Conservation (phyloP, 2,113 vertebrate species). For the cattle (Bos taurus) region DNA sequence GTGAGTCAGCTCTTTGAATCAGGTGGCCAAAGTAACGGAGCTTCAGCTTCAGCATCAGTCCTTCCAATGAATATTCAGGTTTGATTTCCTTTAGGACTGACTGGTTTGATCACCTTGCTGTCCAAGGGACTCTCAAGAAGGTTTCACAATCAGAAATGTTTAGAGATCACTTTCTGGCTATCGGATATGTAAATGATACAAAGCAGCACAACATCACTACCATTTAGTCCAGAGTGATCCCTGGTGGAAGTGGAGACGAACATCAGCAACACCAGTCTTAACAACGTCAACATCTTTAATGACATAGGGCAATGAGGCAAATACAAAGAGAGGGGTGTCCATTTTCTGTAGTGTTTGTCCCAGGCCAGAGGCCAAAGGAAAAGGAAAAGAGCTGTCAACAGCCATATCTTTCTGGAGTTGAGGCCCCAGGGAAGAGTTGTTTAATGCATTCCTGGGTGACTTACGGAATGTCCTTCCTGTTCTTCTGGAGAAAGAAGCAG, state of each 20-base stretch:
- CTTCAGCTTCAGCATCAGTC: neutral
- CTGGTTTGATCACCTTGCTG: neutral
- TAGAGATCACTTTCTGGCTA: neutral
- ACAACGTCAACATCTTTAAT: neutral
- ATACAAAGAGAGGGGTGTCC: neutral
- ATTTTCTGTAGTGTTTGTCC: neutral
- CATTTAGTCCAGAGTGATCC: neutral
- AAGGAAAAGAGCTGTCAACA: constrained; percentile 24
- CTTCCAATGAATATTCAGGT: neutral
- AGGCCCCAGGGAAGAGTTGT: constrained; percentile 24
- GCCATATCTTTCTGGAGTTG: constrained; percentile 5
- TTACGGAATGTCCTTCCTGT: constrained; percentile 42
- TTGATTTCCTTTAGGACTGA: neutral
- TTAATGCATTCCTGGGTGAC: constrained; percentile 39
- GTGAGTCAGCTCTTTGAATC: neutral
- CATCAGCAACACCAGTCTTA: neutral
- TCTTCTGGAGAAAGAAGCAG: constrained; percentile 24
- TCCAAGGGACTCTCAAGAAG: neutral
- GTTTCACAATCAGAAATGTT: neutral
- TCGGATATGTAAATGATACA: neutral
- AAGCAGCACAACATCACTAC: neutral
- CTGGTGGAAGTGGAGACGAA: neutral
- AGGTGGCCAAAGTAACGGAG: neutral
- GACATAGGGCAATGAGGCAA: neutral
- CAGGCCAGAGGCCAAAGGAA: constrained; percentile 26